A percentile compares a stretch with the other conserved stretches of the same genome.
phyloP scores from a whole-genome alignment of 2,797 vertebrate genomes.

The Chiloscyllium punctatum region DNA sequence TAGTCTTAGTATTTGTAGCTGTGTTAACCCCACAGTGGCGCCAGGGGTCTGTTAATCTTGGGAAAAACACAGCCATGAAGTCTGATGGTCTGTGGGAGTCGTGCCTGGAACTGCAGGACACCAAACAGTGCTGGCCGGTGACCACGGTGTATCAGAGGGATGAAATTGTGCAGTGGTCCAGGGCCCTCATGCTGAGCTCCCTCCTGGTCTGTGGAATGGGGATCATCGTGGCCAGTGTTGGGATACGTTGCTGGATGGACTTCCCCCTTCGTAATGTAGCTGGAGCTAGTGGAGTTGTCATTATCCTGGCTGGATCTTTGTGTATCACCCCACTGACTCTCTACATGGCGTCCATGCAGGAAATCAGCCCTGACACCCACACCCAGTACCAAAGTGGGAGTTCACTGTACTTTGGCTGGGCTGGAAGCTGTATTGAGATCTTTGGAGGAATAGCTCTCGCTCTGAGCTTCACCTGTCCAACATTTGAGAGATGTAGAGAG shows the following conservation, averaged over 20 bases:
- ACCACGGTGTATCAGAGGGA: conserved; percentile 58
- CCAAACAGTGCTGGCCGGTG: conserved; percentile 67
- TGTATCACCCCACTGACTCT: conserved; percentile 58
- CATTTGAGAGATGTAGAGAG: conserved; percentile 47
- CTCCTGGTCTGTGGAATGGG: conserved; percentile 63
- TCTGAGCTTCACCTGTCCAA: conserved; percentile 58
- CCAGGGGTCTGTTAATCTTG: conserved; percentile 58
- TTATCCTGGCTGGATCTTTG: conserved; percentile 58
- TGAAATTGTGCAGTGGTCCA: conserved; percentile 53
- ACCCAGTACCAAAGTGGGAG: conserved; percentile 52
- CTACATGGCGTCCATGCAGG: conserved; percentile 58
- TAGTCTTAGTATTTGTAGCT: conserved; percentile 67
- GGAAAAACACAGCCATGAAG: conserved; percentile 47
- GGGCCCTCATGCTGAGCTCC: conserved; percentile 60
- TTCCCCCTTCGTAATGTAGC: conserved; percentile 61
- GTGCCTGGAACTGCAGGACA: conserved; percentile 66
- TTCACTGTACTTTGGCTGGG: conserved; percentile 69
- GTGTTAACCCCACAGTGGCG: conserved; percentile 72
- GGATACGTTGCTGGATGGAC: conserved; percentile 67
- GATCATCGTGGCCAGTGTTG: conserved; percentile 64
- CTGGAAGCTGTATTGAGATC: conserved; percentile 63
- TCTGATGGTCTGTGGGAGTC: conserved; percentile 70
- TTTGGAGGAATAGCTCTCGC: conserved; percentile 58
- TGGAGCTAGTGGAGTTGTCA: conserved; percentile 60
- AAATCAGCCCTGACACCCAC: conserved; percentile 17